Percentiles rank a stretch among this genome's conserved stretches.
These are phyloP conservation scores for Macaca fascicularis DNA, from an alignment of 2,113 vertebrate genomes.

Conservation along the genomic window T2T-MFA8v1.1 NC_088381.1:56729001-56729500, in stretches of 20 bases:
- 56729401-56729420: not conserved
- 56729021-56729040: not conserved
- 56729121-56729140: not conserved
- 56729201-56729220: not conserved
- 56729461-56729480: not conserved
- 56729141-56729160: not conserved
- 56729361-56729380: not conserved
- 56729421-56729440: not conserved
- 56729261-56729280: not conserved
- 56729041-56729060: not conserved
- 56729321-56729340: not conserved
- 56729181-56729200: not conserved
- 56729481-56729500: conserved; percentile 22
- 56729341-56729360: not conserved
- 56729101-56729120: not conserved
- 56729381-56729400: not conserved
- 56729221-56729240: not conserved
- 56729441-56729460: not conserved
- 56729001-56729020: not conserved
- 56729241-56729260: not conserved
- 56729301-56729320: not conserved
- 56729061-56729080: not conserved
- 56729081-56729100: not conserved
- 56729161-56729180: not conserved
- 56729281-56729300: not conserved